Percentiles rank a stretch among this genome's conserved stretches.
Conservation (phyloP, 1,140 invertebrate genomes). For the Harlomillsia oculata region DNA sequence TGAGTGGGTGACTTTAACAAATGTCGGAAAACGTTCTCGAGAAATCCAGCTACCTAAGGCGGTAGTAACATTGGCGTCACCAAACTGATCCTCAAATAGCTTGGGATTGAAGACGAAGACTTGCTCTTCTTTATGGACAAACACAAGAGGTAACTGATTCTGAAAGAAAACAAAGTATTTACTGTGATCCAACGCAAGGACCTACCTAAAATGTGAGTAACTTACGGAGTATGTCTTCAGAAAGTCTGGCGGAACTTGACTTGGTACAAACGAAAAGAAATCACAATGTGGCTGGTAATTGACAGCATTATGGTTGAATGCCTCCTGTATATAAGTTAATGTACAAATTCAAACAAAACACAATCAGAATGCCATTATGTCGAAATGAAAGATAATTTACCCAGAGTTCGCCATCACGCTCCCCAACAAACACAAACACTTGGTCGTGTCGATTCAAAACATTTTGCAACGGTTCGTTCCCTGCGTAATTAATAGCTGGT, state of each 20-base stretch:
- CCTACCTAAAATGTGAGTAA: constrained; percentile 18
- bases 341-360: constrained; percentile 12
- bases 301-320: background rate
- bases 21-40: constrained; percentile 77
- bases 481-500: constrained; percentile 68
- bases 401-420: constrained; percentile 64
- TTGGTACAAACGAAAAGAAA: constrained; percentile 63
- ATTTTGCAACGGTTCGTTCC: constrained; percentile 53
- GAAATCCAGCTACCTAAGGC: constrained; percentile 64
- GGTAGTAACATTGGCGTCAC: constrained; percentile 9
- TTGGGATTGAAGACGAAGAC: constrained; percentile 1
- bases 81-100: background rate
- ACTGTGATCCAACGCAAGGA: constrained; percentile 2
- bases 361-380: too few relatives aligned
- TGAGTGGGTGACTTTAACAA: constrained; percentile 72
- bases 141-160: constrained; percentile 9
- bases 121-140: constrained; percentile 18
- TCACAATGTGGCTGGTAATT: constrained; percentile 64
- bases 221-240: constrained; percentile 6
- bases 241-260: constrained; percentile 24
- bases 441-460: constrained; percentile 62
- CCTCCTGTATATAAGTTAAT: too few relatives aligned
- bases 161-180: constrained; percentile 4
- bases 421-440: constrained; percentile 81
- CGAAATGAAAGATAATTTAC: too few relatives aligned